These are phyloP conservation scores for Hoplodrina ambigua DNA, from an alignment of 2,888 invertebrate species.

Conservation along the genomic window DNA sequence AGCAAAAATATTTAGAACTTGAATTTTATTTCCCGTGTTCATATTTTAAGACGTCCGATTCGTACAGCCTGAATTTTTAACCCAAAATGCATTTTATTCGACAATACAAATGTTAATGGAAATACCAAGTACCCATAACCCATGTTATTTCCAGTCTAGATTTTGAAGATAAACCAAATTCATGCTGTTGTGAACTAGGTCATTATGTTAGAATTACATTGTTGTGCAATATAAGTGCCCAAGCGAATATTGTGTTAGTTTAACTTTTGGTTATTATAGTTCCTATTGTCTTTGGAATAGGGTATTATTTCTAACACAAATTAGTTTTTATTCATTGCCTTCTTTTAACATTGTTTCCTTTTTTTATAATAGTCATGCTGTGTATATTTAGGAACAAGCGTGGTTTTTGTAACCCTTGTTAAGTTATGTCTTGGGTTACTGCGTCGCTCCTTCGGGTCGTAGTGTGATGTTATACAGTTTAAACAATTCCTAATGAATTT, in stretches of 20 bases:
- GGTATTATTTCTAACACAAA: not conserved
- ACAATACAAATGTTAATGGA: constrained; percentile 13
- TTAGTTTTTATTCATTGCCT: too few relatives aligned
- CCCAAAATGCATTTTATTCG: constrained; percentile 21
- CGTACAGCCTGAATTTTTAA: not conserved
- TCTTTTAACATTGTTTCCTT: too few relatives aligned
- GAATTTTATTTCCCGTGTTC: too few relatives aligned
- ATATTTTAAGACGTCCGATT: too few relatives aligned
- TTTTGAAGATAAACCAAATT: constrained; percentile 36
- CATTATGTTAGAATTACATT: constrained; percentile 36
- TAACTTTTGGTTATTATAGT: constrained; percentile 14
- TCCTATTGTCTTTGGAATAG: constrained; percentile 4
- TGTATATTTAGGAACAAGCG: too few relatives aligned
- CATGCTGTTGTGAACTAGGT: constrained; percentile 29
- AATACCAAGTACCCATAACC: constrained; percentile 26
- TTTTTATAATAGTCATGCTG: too few relatives aligned
- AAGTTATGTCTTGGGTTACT: too few relatives aligned
- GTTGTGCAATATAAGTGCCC: constrained; percentile 20
- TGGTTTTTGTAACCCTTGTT: too few relatives aligned
- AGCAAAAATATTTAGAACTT: too few relatives aligned
- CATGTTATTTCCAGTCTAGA: constrained; percentile 43
- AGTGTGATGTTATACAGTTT: too few relatives aligned
- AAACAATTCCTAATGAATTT: too few relatives aligned
- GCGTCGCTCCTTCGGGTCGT: too few relatives aligned
- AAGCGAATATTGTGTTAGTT: not conserved